Percentiles rank a stretch among this genome's conserved stretches.
These are phyloP conservation scores for Lipotes vexillifer DNA, from an alignment of 2,113 vertebrate genomes.

Conservation along the genomic window DNA sequence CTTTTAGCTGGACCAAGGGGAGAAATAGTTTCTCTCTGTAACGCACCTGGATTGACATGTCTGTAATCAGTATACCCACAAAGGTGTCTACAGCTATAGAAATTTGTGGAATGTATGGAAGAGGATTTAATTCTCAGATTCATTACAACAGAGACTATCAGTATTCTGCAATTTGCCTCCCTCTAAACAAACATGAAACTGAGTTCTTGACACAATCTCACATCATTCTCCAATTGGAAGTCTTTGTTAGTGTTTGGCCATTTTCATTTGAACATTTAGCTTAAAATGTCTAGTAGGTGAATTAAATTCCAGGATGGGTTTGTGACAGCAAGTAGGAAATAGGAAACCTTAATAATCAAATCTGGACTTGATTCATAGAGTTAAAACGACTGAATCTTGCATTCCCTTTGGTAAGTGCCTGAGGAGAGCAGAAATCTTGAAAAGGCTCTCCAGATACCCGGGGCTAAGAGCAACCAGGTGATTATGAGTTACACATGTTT, in stretches of 20 bases:
- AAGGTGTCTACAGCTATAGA: not conserved
- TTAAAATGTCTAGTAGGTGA: not conserved
- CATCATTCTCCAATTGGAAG: not conserved
- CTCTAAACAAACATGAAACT: not conserved
- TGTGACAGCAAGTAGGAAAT: not conserved
- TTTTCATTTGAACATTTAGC: not conserved
- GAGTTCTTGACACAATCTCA: not conserved
- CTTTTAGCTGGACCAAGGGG: not conserved
- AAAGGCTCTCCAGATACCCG: conserved; percentile 13
- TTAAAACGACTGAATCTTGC: conserved; percentile 25
- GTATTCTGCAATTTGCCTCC: not conserved
- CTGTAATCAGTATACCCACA: not conserved
- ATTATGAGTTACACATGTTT: conserved; percentile 35
- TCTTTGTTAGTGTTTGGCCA: not conserved
- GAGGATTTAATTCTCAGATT: not conserved
- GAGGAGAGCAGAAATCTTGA: conserved; percentile 62
- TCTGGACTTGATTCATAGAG: conserved; percentile 38
- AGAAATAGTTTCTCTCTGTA: not conserved
- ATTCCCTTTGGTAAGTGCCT: conserved; percentile 45
- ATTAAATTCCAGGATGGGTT: not conserved
- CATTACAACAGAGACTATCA: not conserved
- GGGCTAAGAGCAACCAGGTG: conserved; percentile 14
- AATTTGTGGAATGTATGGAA: not conserved
- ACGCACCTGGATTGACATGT: not conserved
- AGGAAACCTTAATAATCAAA: conserved; percentile 8